Conservation (phyloP, 1,140 invertebrate species). For the Phymorhynchus buccinoides region DNA sequence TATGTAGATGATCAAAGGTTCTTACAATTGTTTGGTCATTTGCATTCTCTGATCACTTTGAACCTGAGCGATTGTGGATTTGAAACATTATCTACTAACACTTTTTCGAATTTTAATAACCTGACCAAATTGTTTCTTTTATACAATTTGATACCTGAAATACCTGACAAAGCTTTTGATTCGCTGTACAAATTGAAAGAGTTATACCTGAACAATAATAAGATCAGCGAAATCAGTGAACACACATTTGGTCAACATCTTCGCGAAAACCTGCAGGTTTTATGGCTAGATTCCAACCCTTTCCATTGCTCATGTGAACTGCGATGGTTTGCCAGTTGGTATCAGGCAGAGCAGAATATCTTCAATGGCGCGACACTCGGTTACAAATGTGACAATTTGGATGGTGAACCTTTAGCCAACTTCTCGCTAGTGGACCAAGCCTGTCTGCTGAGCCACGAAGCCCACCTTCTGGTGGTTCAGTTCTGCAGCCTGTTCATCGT, state of each 20-base stretch:
- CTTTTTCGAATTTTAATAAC: background rate
- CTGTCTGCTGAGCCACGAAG: conserved; percentile 21
- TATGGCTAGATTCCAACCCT: conserved; percentile 18
- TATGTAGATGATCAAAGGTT: conserved; percentile 5
- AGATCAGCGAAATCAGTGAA: background rate
- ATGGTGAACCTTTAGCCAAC: background rate
- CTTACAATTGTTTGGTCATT: conserved; percentile 3
- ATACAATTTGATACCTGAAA: background rate
- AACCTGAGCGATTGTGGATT: background rate
- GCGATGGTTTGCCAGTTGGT: conserved; percentile 36
- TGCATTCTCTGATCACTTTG: background rate
- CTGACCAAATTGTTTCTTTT: background rate
- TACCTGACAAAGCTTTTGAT: conserved; percentile 11
- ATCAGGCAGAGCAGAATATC: background rate
- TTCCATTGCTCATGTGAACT: conserved; percentile 32
- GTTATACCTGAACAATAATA: background rate
- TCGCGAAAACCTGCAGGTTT: background rate
- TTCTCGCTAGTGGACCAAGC: conserved; percentile 12
- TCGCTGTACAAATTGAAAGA: background rate
- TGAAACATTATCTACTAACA: background rate
- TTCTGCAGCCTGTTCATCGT: background rate
- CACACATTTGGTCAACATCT: background rate
- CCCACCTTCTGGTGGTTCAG: background rate
- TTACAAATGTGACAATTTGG: conserved; percentile 16
- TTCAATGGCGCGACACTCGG: background rate